Percentiles rank a stretch among this genome's conserved stretches.
Conservation (phyloP, 2,888 invertebrate genomes). For the Apamea monoglypha region DNA sequence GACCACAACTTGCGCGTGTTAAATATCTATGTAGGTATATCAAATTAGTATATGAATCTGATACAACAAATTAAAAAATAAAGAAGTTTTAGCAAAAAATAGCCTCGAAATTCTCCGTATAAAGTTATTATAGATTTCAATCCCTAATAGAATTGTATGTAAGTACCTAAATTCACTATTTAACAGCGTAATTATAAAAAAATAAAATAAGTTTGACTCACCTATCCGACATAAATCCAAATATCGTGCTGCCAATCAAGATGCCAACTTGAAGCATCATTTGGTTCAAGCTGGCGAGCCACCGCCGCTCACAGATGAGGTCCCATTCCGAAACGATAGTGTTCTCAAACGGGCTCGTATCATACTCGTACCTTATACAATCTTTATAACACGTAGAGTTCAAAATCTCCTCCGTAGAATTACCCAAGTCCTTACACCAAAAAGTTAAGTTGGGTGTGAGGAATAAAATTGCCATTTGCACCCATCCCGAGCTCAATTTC, state of each 20-base stretch:
- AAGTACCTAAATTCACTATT: background rate
- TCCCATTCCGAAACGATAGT: conserved; percentile 94
- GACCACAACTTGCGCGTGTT: background rate
- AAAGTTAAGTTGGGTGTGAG: conserved; percentile 91
- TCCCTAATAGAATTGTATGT: no score
- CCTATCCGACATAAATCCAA: conserved; percentile 94
- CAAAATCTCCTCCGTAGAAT: conserved; percentile 72
- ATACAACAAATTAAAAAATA: background rate
- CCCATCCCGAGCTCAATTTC: conserved; percentile 95
- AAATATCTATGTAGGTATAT: background rate
- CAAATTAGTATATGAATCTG: background rate
- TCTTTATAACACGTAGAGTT: conserved; percentile 86
- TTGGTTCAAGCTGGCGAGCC: conserved; percentile 93
- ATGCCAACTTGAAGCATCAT: conserved; percentile 94
- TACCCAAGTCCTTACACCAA: conserved; percentile 84
- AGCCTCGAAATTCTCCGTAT: background rate
- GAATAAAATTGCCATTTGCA: conserved; percentile 93
- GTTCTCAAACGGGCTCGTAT: conserved; percentile 91
- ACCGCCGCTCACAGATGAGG: conserved; percentile 92
- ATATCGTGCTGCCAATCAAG: conserved; percentile 92
- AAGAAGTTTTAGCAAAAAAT: conserved; percentile 1
- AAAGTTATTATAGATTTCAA: background rate
- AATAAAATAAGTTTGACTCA: conserved; percentile 78
- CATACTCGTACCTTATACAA: conserved; percentile 90
- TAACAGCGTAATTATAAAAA: background rate